phyloP scores from a whole-genome alignment of 2,113 vertebrate species.

The Oreochromis niloticus region DNA sequence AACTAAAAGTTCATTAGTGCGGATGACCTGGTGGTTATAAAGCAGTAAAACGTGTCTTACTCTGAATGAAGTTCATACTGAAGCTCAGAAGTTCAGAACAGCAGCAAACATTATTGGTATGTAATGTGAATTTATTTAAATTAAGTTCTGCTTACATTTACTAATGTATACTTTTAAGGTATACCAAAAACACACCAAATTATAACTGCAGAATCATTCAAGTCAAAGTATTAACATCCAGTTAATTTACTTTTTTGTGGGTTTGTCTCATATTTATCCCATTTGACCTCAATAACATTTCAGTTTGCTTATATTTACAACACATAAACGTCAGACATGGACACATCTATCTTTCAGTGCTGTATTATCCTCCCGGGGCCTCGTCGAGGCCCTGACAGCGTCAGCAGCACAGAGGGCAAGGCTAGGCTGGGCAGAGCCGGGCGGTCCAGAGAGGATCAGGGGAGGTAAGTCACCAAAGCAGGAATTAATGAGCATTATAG shows the following conservation, averaged over 20 bases:
- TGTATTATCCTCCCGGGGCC: neutral
- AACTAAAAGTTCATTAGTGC: neutral
- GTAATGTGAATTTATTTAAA: neutral
- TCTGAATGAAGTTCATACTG: neutral
- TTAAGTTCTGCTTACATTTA: neutral
- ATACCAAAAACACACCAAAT: neutral
- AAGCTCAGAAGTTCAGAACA: neutral
- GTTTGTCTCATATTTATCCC: neutral
- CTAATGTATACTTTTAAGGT: neutral
- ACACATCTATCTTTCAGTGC: neutral
- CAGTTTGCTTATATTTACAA: neutral
- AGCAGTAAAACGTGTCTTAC: neutral
- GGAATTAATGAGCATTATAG: conserved; percentile 78
- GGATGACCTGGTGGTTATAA: neutral
- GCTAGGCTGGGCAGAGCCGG: neutral
- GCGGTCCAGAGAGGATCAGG: conserved; percentile 44
- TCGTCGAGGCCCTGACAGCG: neutral
- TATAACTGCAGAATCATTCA: neutral
- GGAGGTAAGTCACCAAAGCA: conserved; percentile 69
- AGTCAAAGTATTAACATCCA: neutral
- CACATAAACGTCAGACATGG: neutral
- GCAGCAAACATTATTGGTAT: neutral
- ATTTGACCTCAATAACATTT: neutral
- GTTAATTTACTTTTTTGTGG: neutral
- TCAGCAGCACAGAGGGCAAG: neutral